Evolutionary conservation across 2,113 vertebrate species (phyloP).

Genomic region (Sprattus sprattus): DNA sequence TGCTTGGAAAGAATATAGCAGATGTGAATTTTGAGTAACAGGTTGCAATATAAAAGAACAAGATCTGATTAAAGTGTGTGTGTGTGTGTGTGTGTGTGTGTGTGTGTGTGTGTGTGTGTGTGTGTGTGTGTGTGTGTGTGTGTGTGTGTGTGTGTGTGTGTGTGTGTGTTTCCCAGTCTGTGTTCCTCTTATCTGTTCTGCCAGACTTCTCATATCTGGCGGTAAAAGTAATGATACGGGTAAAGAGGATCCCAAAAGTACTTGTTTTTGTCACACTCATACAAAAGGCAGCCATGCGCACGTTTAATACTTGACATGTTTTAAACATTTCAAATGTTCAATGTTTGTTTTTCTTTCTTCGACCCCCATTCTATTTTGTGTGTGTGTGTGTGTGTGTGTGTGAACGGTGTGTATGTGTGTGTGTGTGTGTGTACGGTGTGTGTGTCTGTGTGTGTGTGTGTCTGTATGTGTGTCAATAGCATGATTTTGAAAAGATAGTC

Average conservation of each 20-base stretch:
- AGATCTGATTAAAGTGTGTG: background rate
- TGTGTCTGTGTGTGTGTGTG: background rate
- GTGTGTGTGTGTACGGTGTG: too few relatives aligned
- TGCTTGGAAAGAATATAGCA: background rate
- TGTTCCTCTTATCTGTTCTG: background rate
- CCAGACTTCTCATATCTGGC: too few relatives aligned
- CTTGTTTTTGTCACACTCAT: background rate
- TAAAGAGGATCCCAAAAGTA: too few relatives aligned
- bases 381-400: too few relatives aligned
- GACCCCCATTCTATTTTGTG: too few relatives aligned
- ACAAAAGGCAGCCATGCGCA: background rate
- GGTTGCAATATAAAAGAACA: background rate
- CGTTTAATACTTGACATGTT: too few relatives aligned
- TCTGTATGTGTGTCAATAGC: background rate
- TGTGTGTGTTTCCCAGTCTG: background rate
- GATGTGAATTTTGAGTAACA: background rate
- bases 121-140: background rate
- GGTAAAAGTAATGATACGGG: too few relatives aligned
- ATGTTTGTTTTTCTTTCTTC: too few relatives aligned
- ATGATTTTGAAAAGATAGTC: background rate
- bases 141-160: background rate
- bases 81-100: background rate
- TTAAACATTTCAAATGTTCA: too few relatives aligned
- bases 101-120: background rate
- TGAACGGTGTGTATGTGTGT: too few relatives aligned